These are phyloP conservation scores for Archips xylosteana DNA, from an alignment of 2,888 invertebrate genomes.

Conservation along the genomic window DNA sequence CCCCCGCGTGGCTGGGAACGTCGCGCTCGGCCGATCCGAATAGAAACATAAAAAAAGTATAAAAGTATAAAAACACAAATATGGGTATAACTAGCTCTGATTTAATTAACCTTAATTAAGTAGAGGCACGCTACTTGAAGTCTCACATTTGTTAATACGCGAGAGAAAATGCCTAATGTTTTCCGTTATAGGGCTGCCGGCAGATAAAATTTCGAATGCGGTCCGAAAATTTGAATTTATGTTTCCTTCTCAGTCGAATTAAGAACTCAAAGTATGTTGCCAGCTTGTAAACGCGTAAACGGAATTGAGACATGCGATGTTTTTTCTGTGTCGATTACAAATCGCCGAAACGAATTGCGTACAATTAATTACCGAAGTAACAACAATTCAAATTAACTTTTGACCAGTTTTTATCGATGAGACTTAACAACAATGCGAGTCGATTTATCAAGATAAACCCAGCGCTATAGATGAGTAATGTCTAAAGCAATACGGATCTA, in stretches of 20 bases:
- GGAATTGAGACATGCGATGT: constrained; percentile 29
- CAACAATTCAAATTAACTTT: constrained; percentile 51
- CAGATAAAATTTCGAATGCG: constrained; percentile 32
- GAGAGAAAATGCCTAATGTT: constrained; percentile 50
- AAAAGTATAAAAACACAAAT: constrained; percentile 56
- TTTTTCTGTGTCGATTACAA: constrained; percentile 28
- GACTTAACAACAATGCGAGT: constrained; percentile 42
- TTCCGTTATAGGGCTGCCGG: constrained; percentile 47
- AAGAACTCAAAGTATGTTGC: constrained; percentile 18
- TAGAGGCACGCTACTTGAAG: constrained; percentile 60
- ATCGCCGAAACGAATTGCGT: constrained; percentile 24
- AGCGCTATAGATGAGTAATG: constrained; percentile 64
- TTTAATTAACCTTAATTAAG: constrained; percentile 80
- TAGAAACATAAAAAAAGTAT: constrained; percentile 40
- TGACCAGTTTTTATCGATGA: constrained; percentile 43
- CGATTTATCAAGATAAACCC: constrained; percentile 58
- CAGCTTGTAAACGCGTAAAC: constrained; percentile 19
- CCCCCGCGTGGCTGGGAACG: constrained; percentile 46
- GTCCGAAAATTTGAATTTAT: constrained; percentile 16
- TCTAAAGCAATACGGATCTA: constrained; percentile 72
- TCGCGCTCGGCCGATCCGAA: constrained; percentile 48
- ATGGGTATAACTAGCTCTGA: constrained; percentile 59
- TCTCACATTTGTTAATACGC: constrained; percentile 64
- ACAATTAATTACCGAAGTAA: constrained; percentile 44
- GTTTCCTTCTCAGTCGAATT: constrained; percentile 22